Base-by-base conservation (phyloP, 2,888 invertebrate species). In the Dendrolimus houi region DNA sequence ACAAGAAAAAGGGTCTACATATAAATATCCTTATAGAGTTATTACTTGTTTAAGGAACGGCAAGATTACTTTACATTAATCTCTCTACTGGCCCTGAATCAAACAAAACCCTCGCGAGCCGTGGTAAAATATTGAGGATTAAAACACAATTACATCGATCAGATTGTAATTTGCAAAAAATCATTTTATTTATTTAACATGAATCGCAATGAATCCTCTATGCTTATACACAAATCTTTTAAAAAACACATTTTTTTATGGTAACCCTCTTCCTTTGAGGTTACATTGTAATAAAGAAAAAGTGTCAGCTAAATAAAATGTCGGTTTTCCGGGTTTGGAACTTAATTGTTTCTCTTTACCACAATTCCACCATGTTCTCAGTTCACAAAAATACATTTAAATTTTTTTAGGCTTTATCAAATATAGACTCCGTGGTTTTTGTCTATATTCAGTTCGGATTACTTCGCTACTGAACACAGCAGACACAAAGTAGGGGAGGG, bases 81-180 rank as follows among this genome's bases (percentile, higher is more conserved):
- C 71, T 64, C 61, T 59, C 57, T 66, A 64, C 68, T 75, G 80
- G 69, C 79, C 76, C 78, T 73, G 67, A 73, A 76, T 79, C 76
- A 80, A 64, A 61, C 56, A 56, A 67, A 70, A 66, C 67, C 62
- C 61, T 61, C 59, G 57, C 62, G 60, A 63, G 61, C 65, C 69
- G 62, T 65, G 68, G 65, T 67, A 68, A 69, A 68, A 67, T 64
- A 61, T 57, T 62, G 63, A 56, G 58, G 65, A 66, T 69, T 69
- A 63, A 66, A 67, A 64, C 59, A 63, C 57, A 68, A 68, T 71
- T 29, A 47, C 9, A 47, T 47, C 9, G 12, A 12, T 3, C 9
- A 47, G 9, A 47, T 47, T 1, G 29, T 6, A 29, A 29, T 29
- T 29, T 29, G 6, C 29, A 29, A 29, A 29, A 6, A 29, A 29